Percentiles rank a stretch among this genome's conserved stretches.
phyloP scores from a whole-genome alignment of 2,113 vertebrate species.

The Notechis scutatus region DNA sequence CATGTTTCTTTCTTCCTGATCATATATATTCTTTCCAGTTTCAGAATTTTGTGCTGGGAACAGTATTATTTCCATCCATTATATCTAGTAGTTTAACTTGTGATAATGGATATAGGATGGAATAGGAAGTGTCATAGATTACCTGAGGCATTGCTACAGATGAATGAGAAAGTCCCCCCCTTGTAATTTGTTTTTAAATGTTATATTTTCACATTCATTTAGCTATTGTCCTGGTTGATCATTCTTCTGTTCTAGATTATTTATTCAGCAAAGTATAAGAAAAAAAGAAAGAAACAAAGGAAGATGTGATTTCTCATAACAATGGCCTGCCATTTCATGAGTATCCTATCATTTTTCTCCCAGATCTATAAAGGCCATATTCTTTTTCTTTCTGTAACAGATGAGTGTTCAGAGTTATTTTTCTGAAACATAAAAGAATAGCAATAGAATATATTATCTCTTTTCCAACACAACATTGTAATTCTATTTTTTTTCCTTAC shows the following conservation, averaged over 20 bases:
- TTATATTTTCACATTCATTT: slow-evolving; percentile 1
- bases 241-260: neutral
- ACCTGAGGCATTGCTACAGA: neutral
- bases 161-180: neutral
- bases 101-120: neutral
- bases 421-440: neutral
- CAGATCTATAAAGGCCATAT: neutral
- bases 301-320: neutral
- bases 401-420: neutral
- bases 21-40: neutral
- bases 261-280: neutral
- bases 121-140: neutral
- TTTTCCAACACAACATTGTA: neutral
- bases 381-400: neutral
- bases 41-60: neutral
- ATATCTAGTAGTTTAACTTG: neutral
- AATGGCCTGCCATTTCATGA: neutral
- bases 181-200: neutral
- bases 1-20: neutral
- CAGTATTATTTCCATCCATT: neutral
- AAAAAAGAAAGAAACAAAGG: neutral
- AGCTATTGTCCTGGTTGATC: neutral
- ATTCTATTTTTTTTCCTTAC: neutral
- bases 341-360: neutral
- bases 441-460: neutral